Base-by-base conservation (phyloP, 2,797 vertebrate genomes). In the Amblyraja radiata region DNA sequence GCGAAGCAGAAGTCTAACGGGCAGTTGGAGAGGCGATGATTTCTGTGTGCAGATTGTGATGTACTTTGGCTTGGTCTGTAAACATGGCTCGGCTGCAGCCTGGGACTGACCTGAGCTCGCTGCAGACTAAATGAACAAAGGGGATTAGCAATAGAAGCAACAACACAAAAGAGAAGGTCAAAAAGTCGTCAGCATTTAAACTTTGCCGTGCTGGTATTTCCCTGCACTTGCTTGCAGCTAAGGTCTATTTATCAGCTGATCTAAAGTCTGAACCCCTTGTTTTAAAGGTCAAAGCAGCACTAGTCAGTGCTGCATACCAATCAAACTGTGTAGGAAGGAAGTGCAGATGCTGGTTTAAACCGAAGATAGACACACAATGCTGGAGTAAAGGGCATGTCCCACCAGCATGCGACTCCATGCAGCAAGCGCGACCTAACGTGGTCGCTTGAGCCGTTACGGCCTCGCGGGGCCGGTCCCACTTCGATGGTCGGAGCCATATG, bases 251-350 rank as follows among this genome's bases (percentile, higher is more conserved):
- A 54, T 92, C 71, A 36, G 71, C 76, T 58, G 39, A 28, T 76
- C 68, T n/a, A n/a, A 92, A 46, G 71, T 74, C 90, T 74, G 90
- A 46, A 76, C 54, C 25, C 16, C 10, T 92, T 46, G 68, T 92
- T 92, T 76, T 54, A 16, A 92, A 92, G 71, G 90, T 92, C 90
- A 92, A 28, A 92, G 90, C 14, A 92, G 14, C 90, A 6, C 76
- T 71, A 76, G 71, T 32, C 65, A 9, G 63, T 54, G 5, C 46
- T 6, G 46, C 46, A 54, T 54, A 54, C 46, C 46, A 54, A 54
- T 54, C 4, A 54, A 54, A 54, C 46, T 0, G 46, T 54, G 46
- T 54, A 0, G 46, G 46, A 54, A 54, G 46, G 5, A 6, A 54
- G 5, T 54, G 46, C 46, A 54, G 46, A 54, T 6, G 46, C 46